These are phyloP conservation scores for Chrysotoxum bicinctum DNA, from an alignment of 2,888 invertebrate genomes.

Conservation along the genomic window DNA sequence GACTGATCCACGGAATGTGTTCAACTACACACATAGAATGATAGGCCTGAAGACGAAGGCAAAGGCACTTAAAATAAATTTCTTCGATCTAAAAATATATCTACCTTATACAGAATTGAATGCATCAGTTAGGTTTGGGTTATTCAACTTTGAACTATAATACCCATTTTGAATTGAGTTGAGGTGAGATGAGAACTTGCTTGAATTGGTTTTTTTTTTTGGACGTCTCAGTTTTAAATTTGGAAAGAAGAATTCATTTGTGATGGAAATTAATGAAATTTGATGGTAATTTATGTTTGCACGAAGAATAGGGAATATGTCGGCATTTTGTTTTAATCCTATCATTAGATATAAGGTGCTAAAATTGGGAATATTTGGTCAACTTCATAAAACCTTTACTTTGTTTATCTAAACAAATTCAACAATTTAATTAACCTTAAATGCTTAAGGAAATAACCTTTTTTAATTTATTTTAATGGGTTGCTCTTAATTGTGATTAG, in stretches of 20 bases:
- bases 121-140: constrained; percentile 42
- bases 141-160: constrained; percentile 68
- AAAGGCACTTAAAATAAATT: constrained; percentile 34
- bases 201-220: constrained; percentile 2
- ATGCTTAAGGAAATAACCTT: too few relatives aligned
- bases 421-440: background rate
- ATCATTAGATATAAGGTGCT: background rate
- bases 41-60: background rate
- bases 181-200: constrained; percentile 2
- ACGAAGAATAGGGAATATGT: background rate
- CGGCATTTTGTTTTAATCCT: background rate
- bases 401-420: background rate
- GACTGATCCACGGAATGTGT: background rate
- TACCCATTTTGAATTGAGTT: constrained; percentile 31
- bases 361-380: background rate
- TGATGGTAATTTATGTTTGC: constrained; percentile 17
- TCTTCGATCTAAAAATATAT: constrained; percentile 58
- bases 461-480: too few relatives aligned
- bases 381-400: background rate
- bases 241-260: background rate
- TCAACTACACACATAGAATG: background rate
- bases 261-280: constrained; percentile 2
- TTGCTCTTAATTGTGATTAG: too few relatives aligned
- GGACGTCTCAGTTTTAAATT: background rate
- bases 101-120: constrained; percentile 55